These are phyloP conservation scores for Hippocampus mohnikei DNA, from an alignment of 2,113 vertebrate genomes.

Conservation along the genomic window DNA sequence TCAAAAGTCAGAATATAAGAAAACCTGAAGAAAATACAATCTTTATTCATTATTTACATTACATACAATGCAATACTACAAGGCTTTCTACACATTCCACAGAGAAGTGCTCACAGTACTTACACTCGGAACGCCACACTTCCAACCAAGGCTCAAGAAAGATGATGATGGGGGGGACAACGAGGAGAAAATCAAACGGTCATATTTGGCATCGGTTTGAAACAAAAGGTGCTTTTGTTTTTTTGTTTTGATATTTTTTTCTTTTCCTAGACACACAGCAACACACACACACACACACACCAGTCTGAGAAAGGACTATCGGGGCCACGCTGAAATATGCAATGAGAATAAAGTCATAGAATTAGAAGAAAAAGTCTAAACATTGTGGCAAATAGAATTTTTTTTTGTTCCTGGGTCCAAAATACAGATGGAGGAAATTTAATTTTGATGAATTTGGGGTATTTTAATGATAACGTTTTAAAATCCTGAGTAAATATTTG, in stretches of 20 bases:
- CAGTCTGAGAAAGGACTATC: not conserved
- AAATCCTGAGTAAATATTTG: too few relatives aligned
- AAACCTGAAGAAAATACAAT: constrained; percentile 98
- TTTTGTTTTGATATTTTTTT: constrained; percentile 2
- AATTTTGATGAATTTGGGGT: too few relatives aligned
- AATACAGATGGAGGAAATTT: too few relatives aligned
- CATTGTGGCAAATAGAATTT: too few relatives aligned
- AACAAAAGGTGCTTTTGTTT: constrained; percentile 50
- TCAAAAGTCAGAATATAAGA: constrained; percentile 68
- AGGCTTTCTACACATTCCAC: constrained; percentile 80
- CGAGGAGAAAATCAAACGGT: constrained; percentile 11
- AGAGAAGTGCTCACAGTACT: constrained; percentile 73
- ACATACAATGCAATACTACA: constrained; percentile 92
- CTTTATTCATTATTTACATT: constrained; percentile 97
- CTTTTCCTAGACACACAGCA: constrained; percentile 6
- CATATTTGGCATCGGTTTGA: constrained; percentile 54
- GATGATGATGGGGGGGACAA: constrained; percentile 3
- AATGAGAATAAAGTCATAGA: not conserved
- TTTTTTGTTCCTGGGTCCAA: too few relatives aligned
- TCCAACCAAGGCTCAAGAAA: constrained; percentile 26
- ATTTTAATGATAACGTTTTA: too few relatives aligned
- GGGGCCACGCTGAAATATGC: not conserved
- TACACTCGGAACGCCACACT: constrained; percentile 55
- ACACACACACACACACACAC: not conserved
- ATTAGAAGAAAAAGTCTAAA: not conserved